Base-by-base conservation (phyloP, 2,888 invertebrate genomes). In the Diaphora mendica region DNA sequence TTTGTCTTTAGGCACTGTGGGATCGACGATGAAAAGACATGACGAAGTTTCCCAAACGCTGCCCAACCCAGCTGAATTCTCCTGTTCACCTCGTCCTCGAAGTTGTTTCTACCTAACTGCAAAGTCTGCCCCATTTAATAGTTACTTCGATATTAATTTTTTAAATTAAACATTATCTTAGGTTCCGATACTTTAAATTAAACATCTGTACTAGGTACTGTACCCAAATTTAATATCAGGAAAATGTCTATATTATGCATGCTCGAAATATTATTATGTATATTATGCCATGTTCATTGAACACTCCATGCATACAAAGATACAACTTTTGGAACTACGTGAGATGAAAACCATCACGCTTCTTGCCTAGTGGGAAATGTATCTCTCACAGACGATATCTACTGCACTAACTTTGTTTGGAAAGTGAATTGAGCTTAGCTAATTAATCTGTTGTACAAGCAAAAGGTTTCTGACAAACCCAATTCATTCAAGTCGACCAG, bases 251-350 rank as follows among this genome's bases (percentile, higher is more conserved):
- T 55, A 59, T 13, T 59, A 59, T 26, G 15, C 15, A 11, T 59
- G n/a, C 30, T 62, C 7, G 17, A 17, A 62, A 67, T 67, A 42
- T 39, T n/a, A 67, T 44, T 70, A 17, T 70, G 8, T 30, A 20
- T 70, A 70, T 44, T 17, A 39, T 67, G 62, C 73, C n/a, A 66
- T 62, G 42, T 67, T 66, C 66, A 73, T 55, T 69, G 69, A 72
- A 70, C 65, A 66, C 59, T 30, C 26, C 42, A 67, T 55, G 65
- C 55, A 66, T 73, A 70, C 66, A 64, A 51, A 69, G 48, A 66
- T 42, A 66, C 33, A 33, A 62, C 23, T 64, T 62, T 39, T 35
- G 67, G 35, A 48, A 70, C 33, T 26, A 70, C 70, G 67, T 59
- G 66, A 62, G 66, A 67, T 48, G 70, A 73, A 73, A 64, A 67